Evolutionary conservation across 2,797 vertebrate species (phyloP).

Genomic region (Hypotaenidia philippensis): DNA sequence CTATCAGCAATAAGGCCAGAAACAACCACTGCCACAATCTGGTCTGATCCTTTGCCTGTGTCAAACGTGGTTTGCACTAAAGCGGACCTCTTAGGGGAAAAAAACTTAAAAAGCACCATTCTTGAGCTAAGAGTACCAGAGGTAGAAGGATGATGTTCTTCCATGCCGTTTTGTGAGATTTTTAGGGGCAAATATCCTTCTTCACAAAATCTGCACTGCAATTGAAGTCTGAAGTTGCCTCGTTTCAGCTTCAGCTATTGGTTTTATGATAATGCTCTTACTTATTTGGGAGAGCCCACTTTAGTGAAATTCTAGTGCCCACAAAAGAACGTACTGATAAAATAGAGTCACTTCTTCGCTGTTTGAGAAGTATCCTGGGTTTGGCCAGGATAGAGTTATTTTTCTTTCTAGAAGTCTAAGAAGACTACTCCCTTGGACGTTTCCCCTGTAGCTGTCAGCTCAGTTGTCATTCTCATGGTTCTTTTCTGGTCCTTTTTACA

Average conservation of each 20-base stretch:
- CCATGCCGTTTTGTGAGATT: not conserved
- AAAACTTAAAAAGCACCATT: not conserved
- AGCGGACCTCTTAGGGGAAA: not conserved
- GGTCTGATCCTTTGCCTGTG: not conserved
- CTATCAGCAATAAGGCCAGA: conserved; percentile 4
- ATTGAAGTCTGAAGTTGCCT: not conserved
- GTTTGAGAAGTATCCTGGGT: not conserved
- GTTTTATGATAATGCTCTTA: not conserved
- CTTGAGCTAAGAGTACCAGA: not conserved
- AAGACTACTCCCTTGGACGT: not conserved
- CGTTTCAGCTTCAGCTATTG: not conserved
- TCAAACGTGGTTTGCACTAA: not conserved
- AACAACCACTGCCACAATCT: not conserved
- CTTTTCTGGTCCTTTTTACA: not conserved
- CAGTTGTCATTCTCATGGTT: not conserved
- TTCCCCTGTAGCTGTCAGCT: not conserved
- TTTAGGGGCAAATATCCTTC: not conserved
- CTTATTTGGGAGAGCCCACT: not conserved
- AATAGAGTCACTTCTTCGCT: not conserved
- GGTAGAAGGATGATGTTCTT: not conserved
- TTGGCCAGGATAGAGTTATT: too few relatives aligned
- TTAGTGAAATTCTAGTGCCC: not conserved
- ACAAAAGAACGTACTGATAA: not conserved
- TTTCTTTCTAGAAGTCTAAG: not conserved
- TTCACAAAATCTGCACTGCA: not conserved